Evolutionary conservation across 2,113 vertebrate species (phyloP), one percentile per base, ranked within the genome.

Genomic region (Poecilia latipinna): DNA sequence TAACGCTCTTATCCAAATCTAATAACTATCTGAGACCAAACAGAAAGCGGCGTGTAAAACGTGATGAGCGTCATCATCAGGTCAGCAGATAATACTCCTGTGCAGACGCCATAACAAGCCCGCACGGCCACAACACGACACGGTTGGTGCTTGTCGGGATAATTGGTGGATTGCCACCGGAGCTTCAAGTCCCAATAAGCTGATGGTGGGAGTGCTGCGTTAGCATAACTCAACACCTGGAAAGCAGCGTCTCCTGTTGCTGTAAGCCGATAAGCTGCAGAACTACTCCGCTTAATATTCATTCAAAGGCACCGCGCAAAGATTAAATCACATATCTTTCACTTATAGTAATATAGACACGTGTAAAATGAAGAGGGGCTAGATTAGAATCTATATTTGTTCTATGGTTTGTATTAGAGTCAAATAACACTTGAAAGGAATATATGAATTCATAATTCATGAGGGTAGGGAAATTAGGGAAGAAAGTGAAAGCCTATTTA

Each of bases 121-220:
- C 48, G n/a, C 61, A 68, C 37, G 54, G 65, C 70, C 19, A 31
- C 54, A 3, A 28, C 13, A 29, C 31, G 63, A 67, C 82, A 63
- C 65, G 70, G 29, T 51, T 32, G 31, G 32, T 12, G 67, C 65
- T 33, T 60, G 42, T 62, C 15, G 3, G 57, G 24, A 2, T n/a
- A 66, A 28, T 61, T 63, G 72, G 65, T 48, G 22, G 57, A 72
- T 76, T 85, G 51, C 78, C 33, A 78, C n/a, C 44, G 3, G 4
- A 51, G 42, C 44, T 76, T 65, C 74, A 70, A 68, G 82, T 77
- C 79, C 81, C 67, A 75, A 77, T 82, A 80, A 68, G 87, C 65
- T 66, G 7, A 61, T 63, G 66, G 82, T 78, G 78, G 77, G 62
- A 80, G 3, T 61, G 82, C 80, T 72, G 80, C 8, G 26, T 70